phyloP scores from a whole-genome alignment of 2,797 vertebrate genomes.

The Tamandua tetradactyla region DNA sequence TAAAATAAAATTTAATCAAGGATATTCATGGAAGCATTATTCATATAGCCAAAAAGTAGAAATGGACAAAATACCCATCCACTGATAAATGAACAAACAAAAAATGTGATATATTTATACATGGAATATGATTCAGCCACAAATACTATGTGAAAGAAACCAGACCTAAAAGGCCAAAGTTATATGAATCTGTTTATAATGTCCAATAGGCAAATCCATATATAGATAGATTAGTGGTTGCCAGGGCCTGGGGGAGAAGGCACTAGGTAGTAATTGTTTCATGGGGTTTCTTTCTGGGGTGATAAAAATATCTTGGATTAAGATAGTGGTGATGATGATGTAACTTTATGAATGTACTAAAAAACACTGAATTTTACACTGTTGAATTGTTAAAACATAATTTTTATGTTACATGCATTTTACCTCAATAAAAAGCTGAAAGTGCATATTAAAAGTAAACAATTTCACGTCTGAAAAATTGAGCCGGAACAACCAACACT shows the following conservation, averaged over 20 bases:
- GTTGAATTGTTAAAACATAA: not conserved
- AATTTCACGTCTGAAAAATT: not conserved
- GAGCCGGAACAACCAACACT: not conserved
- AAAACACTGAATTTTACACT: not conserved
- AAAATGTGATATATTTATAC: too few relatives aligned
- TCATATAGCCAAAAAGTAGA: too few relatives aligned
- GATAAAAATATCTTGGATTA: constrained; percentile 20
- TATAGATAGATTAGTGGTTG: not conserved
- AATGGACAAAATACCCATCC: too few relatives aligned
- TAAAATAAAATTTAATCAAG: too few relatives aligned
- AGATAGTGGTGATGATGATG: not conserved
- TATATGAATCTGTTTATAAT: too few relatives aligned
- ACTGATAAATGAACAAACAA: too few relatives aligned
- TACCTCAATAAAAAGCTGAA: not conserved
- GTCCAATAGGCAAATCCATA: too few relatives aligned
- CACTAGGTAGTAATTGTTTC: not conserved
- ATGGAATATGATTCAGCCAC: too few relatives aligned
- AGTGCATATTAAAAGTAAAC: not conserved
- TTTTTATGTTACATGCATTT: not conserved
- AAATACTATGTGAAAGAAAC: too few relatives aligned
- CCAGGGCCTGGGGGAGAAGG: not conserved
- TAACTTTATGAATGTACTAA: not conserved
- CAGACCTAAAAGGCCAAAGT: too few relatives aligned
- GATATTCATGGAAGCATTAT: too few relatives aligned
- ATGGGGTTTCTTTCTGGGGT: not conserved